Evolutionary conservation across 2,113 vertebrate genomes (phyloP).

Genomic region (Clarias magur): DNA sequence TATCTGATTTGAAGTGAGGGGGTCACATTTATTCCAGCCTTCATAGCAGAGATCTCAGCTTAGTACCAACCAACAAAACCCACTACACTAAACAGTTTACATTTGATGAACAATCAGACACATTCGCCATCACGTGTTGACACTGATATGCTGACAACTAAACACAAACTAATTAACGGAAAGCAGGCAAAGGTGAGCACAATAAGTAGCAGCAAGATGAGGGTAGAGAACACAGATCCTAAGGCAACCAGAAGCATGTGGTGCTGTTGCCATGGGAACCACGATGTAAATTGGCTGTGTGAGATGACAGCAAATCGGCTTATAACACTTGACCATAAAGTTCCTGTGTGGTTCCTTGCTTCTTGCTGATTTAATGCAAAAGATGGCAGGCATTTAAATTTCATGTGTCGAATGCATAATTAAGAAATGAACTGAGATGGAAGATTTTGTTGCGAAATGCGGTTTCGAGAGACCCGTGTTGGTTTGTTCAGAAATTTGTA

Average conservation of each 20-base stretch:
- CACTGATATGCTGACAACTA: neutral
- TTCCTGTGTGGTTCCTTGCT: neutral
- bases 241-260: neutral
- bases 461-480: neutral
- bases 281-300: neutral
- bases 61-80: neutral
- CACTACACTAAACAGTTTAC: too few species aligned
- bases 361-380: neutral
- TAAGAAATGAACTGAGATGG: neutral
- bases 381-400: neutral
- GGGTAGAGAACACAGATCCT: neutral
- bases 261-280: slow-evolving; percentile 12
- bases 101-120: neutral
- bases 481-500: neutral
- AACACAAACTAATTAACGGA: neutral
- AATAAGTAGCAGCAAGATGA: neutral
- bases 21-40: neutral
- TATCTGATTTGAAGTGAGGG: neutral
- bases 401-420: neutral
- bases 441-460: neutral
- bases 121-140: neutral
- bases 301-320: neutral
- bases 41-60: neutral
- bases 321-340: neutral
- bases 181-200: slow-evolving; percentile 1